Evolutionary conservation across 2,888 invertebrate genomes (phyloP), one percentile per base, ranked within the genome.

Genomic region (Ditula angustiorana): DNA sequence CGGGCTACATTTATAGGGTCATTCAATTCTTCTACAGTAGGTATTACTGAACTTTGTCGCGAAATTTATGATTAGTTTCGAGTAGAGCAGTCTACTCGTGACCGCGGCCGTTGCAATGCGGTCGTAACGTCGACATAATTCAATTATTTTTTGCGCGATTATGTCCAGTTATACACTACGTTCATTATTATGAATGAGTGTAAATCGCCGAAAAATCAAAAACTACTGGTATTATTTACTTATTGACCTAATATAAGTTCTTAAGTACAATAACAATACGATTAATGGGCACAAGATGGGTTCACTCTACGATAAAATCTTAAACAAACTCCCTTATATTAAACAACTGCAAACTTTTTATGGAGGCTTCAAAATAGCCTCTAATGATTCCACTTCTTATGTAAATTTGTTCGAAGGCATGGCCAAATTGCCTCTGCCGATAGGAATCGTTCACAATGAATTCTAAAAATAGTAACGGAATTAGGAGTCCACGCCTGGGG

Each of bases 401-500:
- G 64, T 46, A 53, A 64, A 64, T 64, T 64, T 53, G 53, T 35
- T 16, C 52, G 50, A 13, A 46, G 52, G 53, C 52, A 26, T 16
- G 44, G 37, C 16, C 23, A 53, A 59, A 64, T 64, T 64, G 58
- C 58, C 35, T 64, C 37, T 11, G 23, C 8, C 23, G 58, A 64
- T 50, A 58, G 33, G 58, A n/a, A 63, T 53, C 52, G 58, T 53
- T 58, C 33, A 24, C 35, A 44, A 35, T 58, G 52, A 58, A 33
- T 64, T 58, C 63, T 58, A 58, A 63, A 63, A 63, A 63, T 63
- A 63, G 58, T 37, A 37, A 56, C 26, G 26, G 24, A 41, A 50
- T 57, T 55, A 30, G 21, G 62, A 13, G 37, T 37, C 19, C 37
- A 26, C 41, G 26, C 30, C 23, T 10, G 23, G 52, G 13, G 46